These are phyloP conservation scores for Caradrina kadenii DNA, from an alignment of 2,888 invertebrate genomes.

Conservation along the genomic window DNA sequence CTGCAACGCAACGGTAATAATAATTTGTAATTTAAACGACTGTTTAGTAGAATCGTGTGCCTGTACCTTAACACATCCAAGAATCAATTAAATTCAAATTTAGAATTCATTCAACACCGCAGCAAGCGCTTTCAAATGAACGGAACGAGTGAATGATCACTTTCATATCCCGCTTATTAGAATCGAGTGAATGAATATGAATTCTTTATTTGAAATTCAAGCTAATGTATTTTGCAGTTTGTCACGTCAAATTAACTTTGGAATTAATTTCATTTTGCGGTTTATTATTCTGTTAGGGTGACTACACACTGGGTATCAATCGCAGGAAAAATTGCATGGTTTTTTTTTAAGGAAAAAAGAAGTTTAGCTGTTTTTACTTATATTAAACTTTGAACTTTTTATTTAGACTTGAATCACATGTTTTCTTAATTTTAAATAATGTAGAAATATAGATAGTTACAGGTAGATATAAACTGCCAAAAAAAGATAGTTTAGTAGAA, in stretches of 20 bases:
- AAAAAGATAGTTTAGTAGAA: too few relatives aligned
- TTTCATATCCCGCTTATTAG: constrained; percentile 65
- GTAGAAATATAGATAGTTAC: too few relatives aligned
- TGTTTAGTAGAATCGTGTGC: constrained; percentile 31
- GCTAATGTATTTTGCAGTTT: constrained; percentile 48
- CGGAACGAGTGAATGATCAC: constrained; percentile 64
- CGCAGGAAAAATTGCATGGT: neutral
- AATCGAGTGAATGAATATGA: constrained; percentile 61
- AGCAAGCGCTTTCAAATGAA: constrained; percentile 59
- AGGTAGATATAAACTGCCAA: too few relatives aligned
- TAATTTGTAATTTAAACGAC: constrained; percentile 42
- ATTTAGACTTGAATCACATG: constrained; percentile 1
- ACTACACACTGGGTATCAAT: constrained; percentile 13
- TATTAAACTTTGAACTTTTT: too few relatives aligned
- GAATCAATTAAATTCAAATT: constrained; percentile 55
- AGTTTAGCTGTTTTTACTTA: neutral
- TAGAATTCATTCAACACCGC: constrained; percentile 57
- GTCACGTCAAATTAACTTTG: constrained; percentile 58
- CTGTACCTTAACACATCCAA: constrained; percentile 26
- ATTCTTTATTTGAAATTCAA: constrained; percentile 63
- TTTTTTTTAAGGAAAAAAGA: constrained; percentile 18
- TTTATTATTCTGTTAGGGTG: constrained; percentile 46
- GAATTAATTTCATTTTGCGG: constrained; percentile 47
- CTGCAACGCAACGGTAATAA: constrained; percentile 18
- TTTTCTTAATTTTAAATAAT: too few relatives aligned